phyloP scores from a whole-genome alignment of 2,797 vertebrate genomes.

The Acipenser oxyrinchus region DNA sequence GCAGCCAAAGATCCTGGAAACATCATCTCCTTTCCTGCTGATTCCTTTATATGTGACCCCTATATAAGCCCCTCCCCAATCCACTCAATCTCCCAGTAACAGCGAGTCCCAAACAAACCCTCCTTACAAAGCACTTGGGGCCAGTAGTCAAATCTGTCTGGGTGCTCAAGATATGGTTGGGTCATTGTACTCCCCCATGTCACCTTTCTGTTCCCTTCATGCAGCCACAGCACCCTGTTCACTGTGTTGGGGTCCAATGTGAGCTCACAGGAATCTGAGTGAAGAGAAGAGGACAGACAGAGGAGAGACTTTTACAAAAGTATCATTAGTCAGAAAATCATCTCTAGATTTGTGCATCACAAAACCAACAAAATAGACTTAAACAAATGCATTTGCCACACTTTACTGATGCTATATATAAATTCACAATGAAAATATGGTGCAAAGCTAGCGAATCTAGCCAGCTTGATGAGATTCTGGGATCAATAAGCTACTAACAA shows the following conservation, averaged over 20 bases:
- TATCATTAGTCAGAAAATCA: too few species aligned
- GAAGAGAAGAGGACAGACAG: neutral
- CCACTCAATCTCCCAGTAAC: slow-evolving; percentile 26
- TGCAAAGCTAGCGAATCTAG: too few species aligned
- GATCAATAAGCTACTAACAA: too few species aligned
- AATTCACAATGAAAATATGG: too few species aligned
- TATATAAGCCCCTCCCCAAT: slow-evolving; percentile 14
- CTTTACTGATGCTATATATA: too few species aligned
- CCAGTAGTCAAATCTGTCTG: slow-evolving; percentile 21
- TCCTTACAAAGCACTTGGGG: slow-evolving; percentile 15
- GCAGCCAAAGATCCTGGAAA: slow-evolving; percentile 23
- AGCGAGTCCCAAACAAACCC: slow-evolving; percentile 8
- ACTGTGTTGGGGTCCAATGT: neutral
- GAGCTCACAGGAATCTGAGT: neutral
- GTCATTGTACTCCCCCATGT: slow-evolving; percentile 9
- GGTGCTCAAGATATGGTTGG: slow-evolving; percentile 17
- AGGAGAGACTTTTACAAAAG: neutral
- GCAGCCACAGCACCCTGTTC: slow-evolving; percentile 2
- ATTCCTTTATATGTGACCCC: slow-evolving; percentile 25
- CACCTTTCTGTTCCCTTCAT: slow-evolving; percentile 15
- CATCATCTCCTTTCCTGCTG: slow-evolving; percentile 21
- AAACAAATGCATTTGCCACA: too few species aligned
- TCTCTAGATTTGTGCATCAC: too few species aligned
- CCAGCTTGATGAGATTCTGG: too few species aligned
- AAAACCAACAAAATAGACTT: too few species aligned